Base-by-base conservation (phyloP, 2,888 invertebrate genomes). In the Synergus umbraculus region DNA sequence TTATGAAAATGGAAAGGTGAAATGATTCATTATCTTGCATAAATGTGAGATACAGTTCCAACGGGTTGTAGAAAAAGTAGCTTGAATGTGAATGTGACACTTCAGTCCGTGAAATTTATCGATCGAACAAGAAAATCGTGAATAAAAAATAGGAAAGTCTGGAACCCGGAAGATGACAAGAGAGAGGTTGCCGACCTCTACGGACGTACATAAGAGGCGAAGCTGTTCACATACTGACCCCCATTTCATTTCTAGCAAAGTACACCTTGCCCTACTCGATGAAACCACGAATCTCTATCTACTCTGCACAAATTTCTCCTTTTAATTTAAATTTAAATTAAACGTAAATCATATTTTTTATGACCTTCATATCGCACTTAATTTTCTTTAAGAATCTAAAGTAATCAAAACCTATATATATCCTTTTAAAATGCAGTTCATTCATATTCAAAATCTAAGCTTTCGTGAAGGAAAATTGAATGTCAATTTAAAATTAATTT, bases 201-300 rank as follows among this genome's bases (percentile, higher is more conserved):
- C 66, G 80, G 79, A 79, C 83, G 86, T 85, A 85, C 83, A 86
- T 85, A 85, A 89, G 87, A 83, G 88, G 85, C 87, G 87, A 89
- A 89, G 87, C 87, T 88, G 90, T 86, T 91, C 89, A 90, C 91
- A 91, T 85, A 91, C 91, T 91, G 90, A 91, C 91, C 91, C 89
- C 90, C 88, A 91, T 91, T 91, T 87, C 85, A 79, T 80, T 81
- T 76, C 81, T 77, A 81, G 79, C 79, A 80, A 80, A 81, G 77
- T 81, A 60, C 79, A 76, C 67, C 18, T 78, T 37, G 79, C 78
- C 81, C 79, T 67, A 81, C 83, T 81, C 76, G 79, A 80, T 86
- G 81, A 81, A 84, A 83, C 81, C 83, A 76, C 78, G 79, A 78
- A 83, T 79, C 81, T 80, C 83, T 81, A 82, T 83, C 78, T 79